phyloP scores from a whole-genome alignment of 2,113 vertebrate species.

The Proterorhinus semilunaris region DNA sequence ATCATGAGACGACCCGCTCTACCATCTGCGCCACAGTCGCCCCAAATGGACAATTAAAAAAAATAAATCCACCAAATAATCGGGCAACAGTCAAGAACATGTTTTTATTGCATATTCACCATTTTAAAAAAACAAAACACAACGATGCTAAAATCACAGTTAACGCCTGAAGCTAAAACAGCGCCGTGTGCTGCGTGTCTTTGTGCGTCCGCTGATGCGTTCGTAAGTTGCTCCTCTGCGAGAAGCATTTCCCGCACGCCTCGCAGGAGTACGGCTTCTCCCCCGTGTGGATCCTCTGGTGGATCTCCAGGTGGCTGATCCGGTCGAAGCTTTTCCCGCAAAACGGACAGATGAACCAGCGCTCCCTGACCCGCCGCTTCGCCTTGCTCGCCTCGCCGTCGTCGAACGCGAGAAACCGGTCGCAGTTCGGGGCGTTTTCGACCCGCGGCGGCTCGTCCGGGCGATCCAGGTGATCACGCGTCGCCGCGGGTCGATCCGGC shows the following conservation, averaged over 20 bases:
- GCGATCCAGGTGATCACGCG: constrained; percentile 26
- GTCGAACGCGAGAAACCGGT: constrained; percentile 37
- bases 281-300: constrained; percentile 76
- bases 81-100: background rate
- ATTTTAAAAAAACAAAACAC: background rate
- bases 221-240: constrained; percentile 78
- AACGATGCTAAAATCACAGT: background rate
- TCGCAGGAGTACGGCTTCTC: constrained; percentile 75
- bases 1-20: no score
- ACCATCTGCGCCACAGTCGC: no score
- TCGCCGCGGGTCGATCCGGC: constrained; percentile 23
- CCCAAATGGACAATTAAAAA: no score
- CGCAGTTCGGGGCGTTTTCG: constrained; percentile 26
- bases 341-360: constrained; percentile 78
- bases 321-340: constrained; percentile 81
- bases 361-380: constrained; percentile 58
- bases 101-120: background rate
- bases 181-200: constrained; percentile 37
- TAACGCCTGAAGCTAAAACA: background rate
- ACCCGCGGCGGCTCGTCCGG: constrained; percentile 35
- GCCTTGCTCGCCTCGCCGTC: constrained; percentile 42
- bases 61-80: no score
- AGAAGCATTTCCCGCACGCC: constrained; percentile 70
- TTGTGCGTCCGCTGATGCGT: constrained; percentile 76
- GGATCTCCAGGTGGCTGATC: constrained; percentile 77